phyloP scores from a whole-genome alignment of 64 coral and sea anemone species.

The Catalaphyllia jardinei region DNA sequence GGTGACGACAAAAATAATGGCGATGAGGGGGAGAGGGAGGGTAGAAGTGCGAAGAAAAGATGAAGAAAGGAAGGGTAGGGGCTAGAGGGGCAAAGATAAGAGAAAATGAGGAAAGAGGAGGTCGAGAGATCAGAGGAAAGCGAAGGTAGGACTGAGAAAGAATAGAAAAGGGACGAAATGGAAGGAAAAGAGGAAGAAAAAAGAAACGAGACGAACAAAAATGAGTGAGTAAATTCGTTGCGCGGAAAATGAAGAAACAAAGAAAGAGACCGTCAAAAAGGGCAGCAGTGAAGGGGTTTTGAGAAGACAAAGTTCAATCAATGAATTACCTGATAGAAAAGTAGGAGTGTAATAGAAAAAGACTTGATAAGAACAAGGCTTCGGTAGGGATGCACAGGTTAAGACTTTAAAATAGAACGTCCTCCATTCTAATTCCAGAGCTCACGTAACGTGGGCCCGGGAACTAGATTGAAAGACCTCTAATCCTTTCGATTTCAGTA shows the following conservation, averaged over 20 bases:
- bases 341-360: no score
- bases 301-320: no score
- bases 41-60: neutral
- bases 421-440: no score
- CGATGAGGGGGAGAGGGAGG: neutral
- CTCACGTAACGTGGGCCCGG: no score
- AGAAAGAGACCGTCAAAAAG: no score
- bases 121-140: neutral
- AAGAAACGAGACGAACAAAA: neutral
- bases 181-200: neutral
- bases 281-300: no score
- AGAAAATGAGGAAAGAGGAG: neutral
- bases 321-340: no score
- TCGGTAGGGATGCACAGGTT: no score
- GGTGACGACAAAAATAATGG: neutral
- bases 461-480: no score
- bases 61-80: neutral
- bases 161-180: neutral
- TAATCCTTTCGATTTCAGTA: no score
- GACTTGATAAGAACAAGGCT: no score
- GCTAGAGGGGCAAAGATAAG: neutral
- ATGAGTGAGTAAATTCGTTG: neutral
- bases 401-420: no score
- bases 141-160: neutral
- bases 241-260: neutral